Conservation (phyloP, 2,888 invertebrate species). For the Hypercompe scribonia region DNA sequence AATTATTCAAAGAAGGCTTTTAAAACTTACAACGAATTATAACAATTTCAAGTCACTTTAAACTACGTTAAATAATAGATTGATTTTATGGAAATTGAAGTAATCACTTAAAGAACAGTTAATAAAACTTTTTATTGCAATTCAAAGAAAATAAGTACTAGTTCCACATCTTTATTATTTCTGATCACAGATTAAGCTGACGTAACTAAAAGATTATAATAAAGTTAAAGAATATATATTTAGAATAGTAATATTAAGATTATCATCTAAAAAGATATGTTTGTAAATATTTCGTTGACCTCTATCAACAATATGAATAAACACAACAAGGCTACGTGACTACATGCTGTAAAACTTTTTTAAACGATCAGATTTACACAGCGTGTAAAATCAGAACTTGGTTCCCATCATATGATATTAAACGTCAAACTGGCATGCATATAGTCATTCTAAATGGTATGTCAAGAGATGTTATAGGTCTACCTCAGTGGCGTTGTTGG, state of each 20-base stretch:
- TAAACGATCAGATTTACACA: conserved; percentile 60
- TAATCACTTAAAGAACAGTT: conserved; percentile 28
- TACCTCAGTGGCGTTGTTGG: conserved; percentile 74
- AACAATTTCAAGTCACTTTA: conserved; percentile 22
- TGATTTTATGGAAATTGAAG: conserved; percentile 30
- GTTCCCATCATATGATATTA: conserved; percentile 74
- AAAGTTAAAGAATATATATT: conserved; percentile 25
- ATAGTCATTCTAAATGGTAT: conserved; percentile 63
- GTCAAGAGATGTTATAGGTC: conserved; percentile 70
- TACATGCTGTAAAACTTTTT: conserved; percentile 59
- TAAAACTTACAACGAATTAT: conserved; percentile 37
- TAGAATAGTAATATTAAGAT: conserved; percentile 39
- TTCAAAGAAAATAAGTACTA: neutral
- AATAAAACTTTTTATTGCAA: neutral
- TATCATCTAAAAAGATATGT: conserved; percentile 36
- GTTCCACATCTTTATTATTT: conserved; percentile 11
- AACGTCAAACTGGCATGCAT: conserved; percentile 66
- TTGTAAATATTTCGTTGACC: conserved; percentile 34
- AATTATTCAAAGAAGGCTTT: conserved; percentile 36
- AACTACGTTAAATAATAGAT: conserved; percentile 33
- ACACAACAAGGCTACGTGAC: conserved; percentile 63
- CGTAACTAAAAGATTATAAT: conserved; percentile 29
- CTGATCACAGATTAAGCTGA: conserved; percentile 18
- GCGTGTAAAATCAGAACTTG: conserved; percentile 70
- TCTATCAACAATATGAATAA: conserved; percentile 39